A percentile compares a stretch with the other conserved stretches of the same genome.
Conservation (phyloP, 2,797 vertebrate species). For the Erethizon dorsatum region DNA sequence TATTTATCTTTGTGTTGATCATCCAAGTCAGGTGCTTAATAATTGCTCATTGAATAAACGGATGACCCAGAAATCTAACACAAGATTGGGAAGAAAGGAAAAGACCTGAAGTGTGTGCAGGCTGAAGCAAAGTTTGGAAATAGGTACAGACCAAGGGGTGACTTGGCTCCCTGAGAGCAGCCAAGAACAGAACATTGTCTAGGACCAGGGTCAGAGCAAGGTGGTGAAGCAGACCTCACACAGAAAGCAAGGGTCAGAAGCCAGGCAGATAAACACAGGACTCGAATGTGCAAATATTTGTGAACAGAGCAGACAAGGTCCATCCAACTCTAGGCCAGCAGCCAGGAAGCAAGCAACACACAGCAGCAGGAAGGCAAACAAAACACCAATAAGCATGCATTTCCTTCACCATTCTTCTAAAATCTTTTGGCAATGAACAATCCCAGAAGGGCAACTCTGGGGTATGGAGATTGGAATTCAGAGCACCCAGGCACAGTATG, state of each 20-base stretch:
- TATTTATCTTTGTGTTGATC: background rate
- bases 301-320: conserved; percentile 3
- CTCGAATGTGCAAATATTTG: conserved; percentile 28
- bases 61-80: conserved; percentile 50
- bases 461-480: background rate
- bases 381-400: background rate
- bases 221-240: background rate
- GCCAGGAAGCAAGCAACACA: conserved; percentile 53
- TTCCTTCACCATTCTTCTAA: background rate
- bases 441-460: background rate
- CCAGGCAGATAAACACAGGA: conserved; percentile 33
- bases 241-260: conserved; percentile 23
- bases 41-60: background rate
- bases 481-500: background rate
- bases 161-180: background rate
- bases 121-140: background rate
- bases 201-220: background rate
- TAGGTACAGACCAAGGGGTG: background rate
- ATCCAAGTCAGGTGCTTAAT: background rate
- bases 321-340: conserved; percentile 14
- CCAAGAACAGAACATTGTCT: background rate
- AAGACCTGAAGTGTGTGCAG: background rate
- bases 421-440: background rate
- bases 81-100: background rate
- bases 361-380: background rate